These are phyloP conservation scores for Hydrozoanthus gracilis DNA, from an alignment of 92 coral and sea anemone genomes.

Conservation along the genomic window DNA sequence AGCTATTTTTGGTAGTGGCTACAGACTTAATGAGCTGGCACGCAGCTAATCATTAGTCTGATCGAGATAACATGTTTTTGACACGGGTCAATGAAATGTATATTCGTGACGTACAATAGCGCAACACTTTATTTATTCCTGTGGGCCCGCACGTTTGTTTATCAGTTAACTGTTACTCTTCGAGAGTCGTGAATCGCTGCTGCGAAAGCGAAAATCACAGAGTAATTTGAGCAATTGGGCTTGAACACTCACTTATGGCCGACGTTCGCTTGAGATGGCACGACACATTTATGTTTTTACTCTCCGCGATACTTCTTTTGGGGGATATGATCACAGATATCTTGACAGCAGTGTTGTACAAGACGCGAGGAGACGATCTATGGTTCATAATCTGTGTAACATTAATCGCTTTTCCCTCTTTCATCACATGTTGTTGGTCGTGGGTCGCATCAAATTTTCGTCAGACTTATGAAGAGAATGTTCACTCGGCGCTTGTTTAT, in stretches of 20 bases:
- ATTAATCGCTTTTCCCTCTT: slow-evolving; percentile 38
- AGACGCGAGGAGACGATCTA: slow-evolving; percentile 19
- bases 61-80: neutral
- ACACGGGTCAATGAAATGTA: neutral
- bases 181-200: neutral
- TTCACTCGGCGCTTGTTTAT: slow-evolving; percentile 14
- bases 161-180: neutral
- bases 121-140: neutral
- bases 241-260: slow-evolving; percentile 3
- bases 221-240: neutral
- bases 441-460: slow-evolving; percentile 45
- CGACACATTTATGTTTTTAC: slow-evolving; percentile 30
- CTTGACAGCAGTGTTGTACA: slow-evolving; percentile 33
- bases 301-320: slow-evolving; percentile 30
- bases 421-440: slow-evolving; percentile 44
- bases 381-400: slow-evolving; percentile 37
- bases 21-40: no score
- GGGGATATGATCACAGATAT: slow-evolving; percentile 37
- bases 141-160: neutral
- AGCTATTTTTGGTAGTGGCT: no score
- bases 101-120: slow-evolving; percentile 16
- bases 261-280: slow-evolving; percentile 38
- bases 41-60: no score
- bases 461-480: slow-evolving; percentile 33
- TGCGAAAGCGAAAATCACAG: neutral